These are phyloP conservation scores for Atractosteus spatula DNA, from an alignment of 2,113 vertebrate species.

Conservation along the genomic window DNA sequence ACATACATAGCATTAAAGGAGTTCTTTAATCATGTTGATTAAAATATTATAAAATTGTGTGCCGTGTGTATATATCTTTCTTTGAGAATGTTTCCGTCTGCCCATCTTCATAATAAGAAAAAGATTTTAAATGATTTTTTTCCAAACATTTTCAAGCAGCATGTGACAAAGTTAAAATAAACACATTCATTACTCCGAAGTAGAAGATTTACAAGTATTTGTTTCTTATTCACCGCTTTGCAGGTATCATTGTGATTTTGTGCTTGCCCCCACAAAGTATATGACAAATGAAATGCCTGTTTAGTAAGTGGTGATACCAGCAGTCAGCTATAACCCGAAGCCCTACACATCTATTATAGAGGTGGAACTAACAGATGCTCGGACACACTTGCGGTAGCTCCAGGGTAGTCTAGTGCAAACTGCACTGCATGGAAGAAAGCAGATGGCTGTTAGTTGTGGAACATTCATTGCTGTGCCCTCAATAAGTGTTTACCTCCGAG, in stretches of 20 bases:
- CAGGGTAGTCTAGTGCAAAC: conserved; percentile 33
- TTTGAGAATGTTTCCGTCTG: no score
- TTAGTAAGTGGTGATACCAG: conserved; percentile 12
- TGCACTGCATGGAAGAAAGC: conserved; percentile 30
- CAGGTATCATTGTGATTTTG: conserved; percentile 24
- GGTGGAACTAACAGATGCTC: conserved; percentile 33
- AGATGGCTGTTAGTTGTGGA: conserved; percentile 35
- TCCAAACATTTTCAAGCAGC: no score
- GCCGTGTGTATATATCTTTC: no score
- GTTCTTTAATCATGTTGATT: no score
- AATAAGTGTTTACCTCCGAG: conserved; percentile 36
- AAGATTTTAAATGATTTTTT: no score
- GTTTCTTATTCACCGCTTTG: no score
- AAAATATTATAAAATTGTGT: no score
- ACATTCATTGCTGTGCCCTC: conserved; percentile 16
- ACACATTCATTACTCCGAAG: no score
- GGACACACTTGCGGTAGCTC: conserved; percentile 19
- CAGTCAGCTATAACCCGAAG: conserved; percentile 27
- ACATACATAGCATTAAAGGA: no score
- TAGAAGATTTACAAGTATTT: no score
- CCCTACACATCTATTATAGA: conserved; percentile 22
- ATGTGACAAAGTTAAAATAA: no score
- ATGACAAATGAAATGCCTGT: conserved; percentile 45
- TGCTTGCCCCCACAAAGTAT: conserved; percentile 36
- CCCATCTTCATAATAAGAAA: no score